Evolutionary conservation across 2,797 vertebrate genomes (phyloP).

Genomic region (Bufotes viridis): DNA sequence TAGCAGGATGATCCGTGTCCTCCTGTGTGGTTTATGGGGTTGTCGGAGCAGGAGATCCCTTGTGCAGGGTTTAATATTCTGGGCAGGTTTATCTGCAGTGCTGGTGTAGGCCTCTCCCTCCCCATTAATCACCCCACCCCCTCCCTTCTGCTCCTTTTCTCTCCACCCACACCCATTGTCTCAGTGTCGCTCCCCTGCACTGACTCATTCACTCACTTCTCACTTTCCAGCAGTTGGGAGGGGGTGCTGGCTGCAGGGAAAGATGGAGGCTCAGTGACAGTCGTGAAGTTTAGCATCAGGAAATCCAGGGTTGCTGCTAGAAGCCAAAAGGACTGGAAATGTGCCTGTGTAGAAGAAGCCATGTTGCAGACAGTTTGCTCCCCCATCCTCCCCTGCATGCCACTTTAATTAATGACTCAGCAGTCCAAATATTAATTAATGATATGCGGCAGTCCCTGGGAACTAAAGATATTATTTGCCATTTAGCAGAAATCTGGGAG

Average conservation of each 20-base stretch:
- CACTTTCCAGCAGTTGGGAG: slow-evolving; percentile 34
- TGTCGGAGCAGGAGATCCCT: slow-evolving; percentile 43
- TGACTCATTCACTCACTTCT: slow-evolving; percentile 53
- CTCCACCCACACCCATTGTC: slow-evolving; percentile 57
- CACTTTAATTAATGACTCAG: slow-evolving; percentile 52
- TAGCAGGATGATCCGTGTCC: neutral
- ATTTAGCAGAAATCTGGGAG: slow-evolving; percentile 35
- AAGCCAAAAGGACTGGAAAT: neutral
- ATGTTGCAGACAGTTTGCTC: neutral
- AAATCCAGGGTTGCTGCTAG: neutral
- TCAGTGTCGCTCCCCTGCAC: slow-evolving; percentile 27
- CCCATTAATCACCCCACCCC: slow-evolving; percentile 61
- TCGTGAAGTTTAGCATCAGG: neutral
- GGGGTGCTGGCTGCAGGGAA: neutral
- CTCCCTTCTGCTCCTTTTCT: slow-evolving; percentile 31
- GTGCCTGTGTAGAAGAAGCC: neutral
- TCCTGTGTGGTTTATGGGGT: neutral
- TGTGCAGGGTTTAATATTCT: slow-evolving; percentile 81
- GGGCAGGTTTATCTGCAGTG: slow-evolving; percentile 89
- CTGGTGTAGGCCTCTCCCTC: slow-evolving; percentile 63
- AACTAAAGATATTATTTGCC: slow-evolving; percentile 50
- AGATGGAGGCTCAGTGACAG: neutral
- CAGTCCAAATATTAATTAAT: slow-evolving; percentile 57
- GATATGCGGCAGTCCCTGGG: slow-evolving; percentile 25
- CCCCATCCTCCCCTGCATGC: neutral